Percentiles rank a stretch among this genome's conserved stretches.
Conservation (phyloP, 2,797 vertebrate species). For the Pterois miles region DNA sequence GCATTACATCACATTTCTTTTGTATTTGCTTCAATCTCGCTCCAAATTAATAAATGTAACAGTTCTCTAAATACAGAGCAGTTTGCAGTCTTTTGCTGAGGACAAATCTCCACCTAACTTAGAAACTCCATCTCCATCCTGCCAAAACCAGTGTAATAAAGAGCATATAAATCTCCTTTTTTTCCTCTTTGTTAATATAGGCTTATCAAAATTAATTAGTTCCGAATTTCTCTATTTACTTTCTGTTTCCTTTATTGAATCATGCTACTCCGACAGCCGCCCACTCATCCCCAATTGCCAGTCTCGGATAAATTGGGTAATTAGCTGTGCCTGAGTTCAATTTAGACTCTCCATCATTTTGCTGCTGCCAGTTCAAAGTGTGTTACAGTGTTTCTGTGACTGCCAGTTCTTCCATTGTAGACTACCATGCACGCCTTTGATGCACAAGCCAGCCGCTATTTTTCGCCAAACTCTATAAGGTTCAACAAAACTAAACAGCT, state of each 20-base stretch:
- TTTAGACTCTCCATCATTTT: constrained; percentile 56
- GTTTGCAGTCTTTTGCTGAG: not conserved
- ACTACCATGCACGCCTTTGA: not conserved
- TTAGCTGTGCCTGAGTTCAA: constrained; percentile 74
- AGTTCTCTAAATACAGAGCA: not conserved
- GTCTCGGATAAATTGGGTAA: constrained; percentile 71
- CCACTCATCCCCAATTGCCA: constrained; percentile 22
- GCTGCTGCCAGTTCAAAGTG: constrained; percentile 33
- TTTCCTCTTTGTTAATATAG: not conserved
- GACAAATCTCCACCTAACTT: not conserved
- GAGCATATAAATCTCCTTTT: not conserved
- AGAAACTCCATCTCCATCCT: not conserved
- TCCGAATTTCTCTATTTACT: constrained; percentile 44
- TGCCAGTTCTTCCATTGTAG: constrained; percentile 9
- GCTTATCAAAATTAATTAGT: constrained; percentile 12
- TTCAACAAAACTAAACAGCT: not conserved
- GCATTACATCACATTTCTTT: not conserved
- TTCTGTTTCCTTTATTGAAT: constrained; percentile 58
- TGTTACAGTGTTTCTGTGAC: constrained; percentile 14
- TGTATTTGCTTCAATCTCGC: not conserved
- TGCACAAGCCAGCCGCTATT: not conserved
- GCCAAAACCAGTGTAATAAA: not conserved
- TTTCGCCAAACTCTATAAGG: not conserved
- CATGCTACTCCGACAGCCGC: constrained; percentile 27
- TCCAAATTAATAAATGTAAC: not conserved